phyloP scores from a whole-genome alignment of 2,113 vertebrate genomes.

The Mus spicilegus region DNA sequence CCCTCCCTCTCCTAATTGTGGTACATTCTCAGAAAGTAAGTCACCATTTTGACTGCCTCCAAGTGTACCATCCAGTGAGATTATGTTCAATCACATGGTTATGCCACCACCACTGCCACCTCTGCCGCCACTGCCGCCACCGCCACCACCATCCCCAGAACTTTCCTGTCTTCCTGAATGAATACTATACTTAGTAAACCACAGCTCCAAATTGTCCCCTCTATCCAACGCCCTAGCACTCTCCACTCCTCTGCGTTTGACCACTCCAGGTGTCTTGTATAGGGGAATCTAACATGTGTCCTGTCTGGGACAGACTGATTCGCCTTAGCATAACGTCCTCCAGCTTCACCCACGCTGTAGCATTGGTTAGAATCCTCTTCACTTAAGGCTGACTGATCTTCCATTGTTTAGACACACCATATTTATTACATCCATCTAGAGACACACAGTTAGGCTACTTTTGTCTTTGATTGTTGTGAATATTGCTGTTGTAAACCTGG shows the following conservation, averaged over 20 bases:
- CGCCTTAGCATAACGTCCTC: not conserved
- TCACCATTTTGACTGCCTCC: not conserved
- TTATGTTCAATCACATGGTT: not conserved
- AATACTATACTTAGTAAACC: not conserved
- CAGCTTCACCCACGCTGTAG: not conserved
- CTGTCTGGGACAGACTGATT: not conserved
- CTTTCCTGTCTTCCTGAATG: not conserved
- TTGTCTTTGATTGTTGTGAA: not conserved
- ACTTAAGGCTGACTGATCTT: not conserved
- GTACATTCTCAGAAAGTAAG: not conserved
- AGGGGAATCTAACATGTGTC: not conserved
- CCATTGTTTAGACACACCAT: not conserved
- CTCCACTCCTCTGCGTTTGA: not conserved
- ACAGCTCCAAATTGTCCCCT: not conserved
- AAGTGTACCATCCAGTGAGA: not conserved
- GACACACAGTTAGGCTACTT: not conserved
- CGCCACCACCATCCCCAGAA: not conserved
- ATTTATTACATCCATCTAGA: not conserved
- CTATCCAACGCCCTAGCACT: not conserved
- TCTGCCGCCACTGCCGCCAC: too few relatives aligned
- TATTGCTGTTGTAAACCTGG: not conserved
- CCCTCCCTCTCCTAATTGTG: not conserved
- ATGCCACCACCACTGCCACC: too few relatives aligned
- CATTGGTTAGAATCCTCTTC: not conserved
- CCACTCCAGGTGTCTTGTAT: too few relatives aligned